Base-by-base conservation (phyloP, 2,113 vertebrate species). In the Pomatostomus ruficeps region DNA sequence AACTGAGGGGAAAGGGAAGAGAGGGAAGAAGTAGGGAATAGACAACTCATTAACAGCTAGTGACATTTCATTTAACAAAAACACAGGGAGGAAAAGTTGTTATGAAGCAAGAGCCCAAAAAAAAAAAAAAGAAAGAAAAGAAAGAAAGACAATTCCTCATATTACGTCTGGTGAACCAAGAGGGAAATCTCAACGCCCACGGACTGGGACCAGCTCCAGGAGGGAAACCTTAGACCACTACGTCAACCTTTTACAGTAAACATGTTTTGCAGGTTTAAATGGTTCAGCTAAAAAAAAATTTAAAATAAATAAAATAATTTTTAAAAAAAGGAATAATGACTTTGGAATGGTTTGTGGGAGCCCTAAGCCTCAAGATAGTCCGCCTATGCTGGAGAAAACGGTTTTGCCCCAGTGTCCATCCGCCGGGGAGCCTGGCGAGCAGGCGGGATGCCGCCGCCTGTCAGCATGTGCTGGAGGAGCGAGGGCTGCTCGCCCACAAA, bases 181-280 rank as follows among this genome's bases (percentile, higher is more conserved):
- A 98, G 98, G 98, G 98, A 98, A 98, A 98, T 98, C 98, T 97
- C 96, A 97, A 97, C 96, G 81, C 98, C 98, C 98, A 98, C 95
- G 83, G 97, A 96, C 98, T 98, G 98, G 98, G 98, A 98, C 86
- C 89, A 91, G 81, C 96, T 99, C 98, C 98, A 98, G 98, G 93
- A 98, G 98, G 98, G 98, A 99, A 99, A 99, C 98, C 98, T 99
- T 98, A 99, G 98, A 98, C 97, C 97, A 95, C 98, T 97, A 98
- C 97, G 97, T 98, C 98, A 99, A 98, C 97, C 95, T 98, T 97
- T 97, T 97, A 97, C 94, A 97, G 98, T 99, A 99, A 99, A 99
- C 98, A 99, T 98, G 98, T 99, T 99, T 98, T 98, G 98, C 98
- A 98, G 98, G 97, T 97, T 97, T 97, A 96, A 90, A 96, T 70